These are phyloP conservation scores for Piscicola geometra DNA, from an alignment of 2,888 invertebrate species.

Conservation along the genomic window DNA sequence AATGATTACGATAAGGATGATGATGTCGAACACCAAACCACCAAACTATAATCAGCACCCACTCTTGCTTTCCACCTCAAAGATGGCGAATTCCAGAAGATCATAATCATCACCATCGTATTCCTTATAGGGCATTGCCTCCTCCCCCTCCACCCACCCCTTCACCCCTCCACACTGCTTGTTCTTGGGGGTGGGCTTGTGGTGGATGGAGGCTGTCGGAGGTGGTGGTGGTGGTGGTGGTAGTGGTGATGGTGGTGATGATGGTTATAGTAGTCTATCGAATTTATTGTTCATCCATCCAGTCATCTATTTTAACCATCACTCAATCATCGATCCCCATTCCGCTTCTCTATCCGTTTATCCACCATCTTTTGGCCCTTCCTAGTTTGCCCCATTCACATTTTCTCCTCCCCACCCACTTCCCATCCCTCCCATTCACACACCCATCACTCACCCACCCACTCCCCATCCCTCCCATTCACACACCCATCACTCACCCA, in stretches of 20 bases:
- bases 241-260: background rate
- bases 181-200: no score
- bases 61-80: background rate
- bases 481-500: no score
- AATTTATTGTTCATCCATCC: background rate
- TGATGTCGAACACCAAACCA: background rate
- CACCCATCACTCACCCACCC: no score
- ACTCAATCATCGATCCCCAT: background rate
- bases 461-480: no score
- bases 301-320: background rate
- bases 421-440: no score
- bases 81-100: conserved; percentile 16
- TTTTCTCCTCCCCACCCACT: no score
- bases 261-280: background rate
- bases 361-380: no score
- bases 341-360: background rate
- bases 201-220: no score
- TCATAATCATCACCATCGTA: conserved; percentile 19
- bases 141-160: conserved; percentile 19
- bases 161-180: conserved; percentile 4
- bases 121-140: background rate
- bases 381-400: no score
- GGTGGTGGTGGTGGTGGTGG: no score
- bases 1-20: no score
- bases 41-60: background rate